A percentile compares a stretch with the other conserved stretches of the same genome.
phyloP scores from a whole-genome alignment of 2,888 invertebrate species.

The Ormyrus pomaceus region DNA sequence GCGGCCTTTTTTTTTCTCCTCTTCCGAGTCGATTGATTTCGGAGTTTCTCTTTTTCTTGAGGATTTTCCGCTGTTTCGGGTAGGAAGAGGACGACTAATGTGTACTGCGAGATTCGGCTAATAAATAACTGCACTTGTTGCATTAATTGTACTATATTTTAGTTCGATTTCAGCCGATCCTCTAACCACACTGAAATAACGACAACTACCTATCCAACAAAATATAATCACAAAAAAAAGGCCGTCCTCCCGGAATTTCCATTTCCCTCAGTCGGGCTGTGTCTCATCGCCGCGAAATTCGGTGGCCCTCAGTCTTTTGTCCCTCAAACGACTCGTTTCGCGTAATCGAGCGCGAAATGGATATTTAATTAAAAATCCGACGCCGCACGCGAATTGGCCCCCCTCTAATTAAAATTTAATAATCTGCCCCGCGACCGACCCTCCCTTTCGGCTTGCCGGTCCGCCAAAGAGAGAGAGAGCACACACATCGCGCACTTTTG shows the following conservation, averaged over 20 bases:
- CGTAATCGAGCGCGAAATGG: slow-evolving; percentile 2
- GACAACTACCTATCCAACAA: no score
- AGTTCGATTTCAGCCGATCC: no score
- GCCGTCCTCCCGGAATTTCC: slow-evolving; percentile 22
- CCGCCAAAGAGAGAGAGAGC: neutral
- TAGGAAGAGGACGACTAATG: no score
- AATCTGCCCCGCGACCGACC: neutral
- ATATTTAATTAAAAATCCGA: slow-evolving; percentile 42
- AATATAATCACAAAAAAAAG: no score
- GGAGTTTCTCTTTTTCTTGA: no score
- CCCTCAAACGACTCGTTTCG: neutral
- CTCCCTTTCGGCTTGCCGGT: neutral
- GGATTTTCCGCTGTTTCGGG: no score
- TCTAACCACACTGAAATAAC: no score
- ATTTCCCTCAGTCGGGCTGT: neutral
- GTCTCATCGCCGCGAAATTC: neutral
- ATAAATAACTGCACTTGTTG: no score
- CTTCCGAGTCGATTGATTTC: no score
- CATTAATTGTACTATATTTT: no score
- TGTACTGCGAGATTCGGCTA: no score
- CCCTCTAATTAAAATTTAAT: slow-evolving; percentile 32
- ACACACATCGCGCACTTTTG: neutral
- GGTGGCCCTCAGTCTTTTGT: slow-evolving; percentile 9
- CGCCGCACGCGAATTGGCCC: neutral
- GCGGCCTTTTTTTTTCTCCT: no score